These are phyloP conservation scores for Xerus inauris DNA, from an alignment of 2,113 vertebrate species.

Conservation along the genomic window DNA sequence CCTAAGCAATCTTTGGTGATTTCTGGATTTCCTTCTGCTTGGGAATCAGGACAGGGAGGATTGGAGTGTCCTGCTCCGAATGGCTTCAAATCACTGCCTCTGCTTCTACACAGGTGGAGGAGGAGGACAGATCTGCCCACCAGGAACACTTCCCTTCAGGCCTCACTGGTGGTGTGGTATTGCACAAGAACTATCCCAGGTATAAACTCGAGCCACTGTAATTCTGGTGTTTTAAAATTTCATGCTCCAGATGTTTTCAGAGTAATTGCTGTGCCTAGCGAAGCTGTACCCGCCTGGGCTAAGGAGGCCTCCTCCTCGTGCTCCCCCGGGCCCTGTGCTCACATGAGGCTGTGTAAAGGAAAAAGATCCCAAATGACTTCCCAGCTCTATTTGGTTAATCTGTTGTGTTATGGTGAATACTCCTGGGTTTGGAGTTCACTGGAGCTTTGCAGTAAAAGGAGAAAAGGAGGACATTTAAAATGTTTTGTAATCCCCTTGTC, in stretches of 20 bases:
- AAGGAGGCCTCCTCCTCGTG: neutral
- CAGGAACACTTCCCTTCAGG: fast-evolving
- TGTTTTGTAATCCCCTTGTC: slow-evolving; percentile 40
- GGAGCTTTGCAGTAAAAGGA: slow-evolving; percentile 34
- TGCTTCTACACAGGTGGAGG: neutral
- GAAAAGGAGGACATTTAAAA: slow-evolving; percentile 12
- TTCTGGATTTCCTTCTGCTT: neutral
- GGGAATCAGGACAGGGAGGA: neutral
- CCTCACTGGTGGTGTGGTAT: neutral
- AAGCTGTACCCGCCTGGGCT: neutral
- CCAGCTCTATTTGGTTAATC: slow-evolving; percentile 47
- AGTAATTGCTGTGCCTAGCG: slow-evolving; percentile 31
- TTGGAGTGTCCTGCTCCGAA: neutral
- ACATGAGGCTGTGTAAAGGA: neutral
- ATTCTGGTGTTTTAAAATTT: slow-evolving; percentile 28
- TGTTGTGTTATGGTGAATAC: slow-evolving; percentile 47
- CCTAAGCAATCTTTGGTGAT: neutral
- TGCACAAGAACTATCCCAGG: neutral
- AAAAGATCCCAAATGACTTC: neutral
- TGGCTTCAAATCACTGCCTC: neutral
- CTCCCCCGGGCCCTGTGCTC: neutral
- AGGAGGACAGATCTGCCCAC: neutral
- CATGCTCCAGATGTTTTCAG: slow-evolving; percentile 53
- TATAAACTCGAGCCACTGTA: neutral
- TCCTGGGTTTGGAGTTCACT: slow-evolving; percentile 47